Percentiles rank a stretch among this genome's conserved stretches.
Evolutionary conservation across 2,888 invertebrate genomes (phyloP).

Genomic region (Leptinotarsa peninsularis): DNA sequence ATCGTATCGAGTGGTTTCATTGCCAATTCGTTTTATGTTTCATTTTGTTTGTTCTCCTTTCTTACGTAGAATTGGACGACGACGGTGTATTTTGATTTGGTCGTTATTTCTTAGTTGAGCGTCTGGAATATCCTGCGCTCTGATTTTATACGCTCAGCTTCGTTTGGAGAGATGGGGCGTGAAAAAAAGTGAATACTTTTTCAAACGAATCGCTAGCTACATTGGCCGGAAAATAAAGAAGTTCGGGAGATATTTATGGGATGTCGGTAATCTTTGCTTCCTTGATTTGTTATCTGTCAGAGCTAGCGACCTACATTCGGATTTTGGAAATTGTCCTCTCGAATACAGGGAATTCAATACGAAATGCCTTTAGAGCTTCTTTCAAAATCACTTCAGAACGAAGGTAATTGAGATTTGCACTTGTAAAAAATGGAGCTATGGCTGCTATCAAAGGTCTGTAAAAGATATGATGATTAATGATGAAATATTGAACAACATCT

Average conservation of each 20-base stretch:
- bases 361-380: no score
- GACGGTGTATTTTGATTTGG: constrained; percentile 27
- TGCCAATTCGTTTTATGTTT: constrained; percentile 22
- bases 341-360: neutral
- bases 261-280: neutral
- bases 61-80: constrained; percentile 15
- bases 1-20: constrained; percentile 24
- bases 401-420: no score
- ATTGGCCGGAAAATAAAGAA: constrained; percentile 4
- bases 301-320: neutral
- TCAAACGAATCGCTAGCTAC: constrained; percentile 2
- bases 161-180: constrained; percentile 19
- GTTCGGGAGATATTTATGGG: neutral
- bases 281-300: neutral
- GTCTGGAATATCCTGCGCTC: constrained; percentile 23
- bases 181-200: constrained; percentile 22
- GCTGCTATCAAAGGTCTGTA: no score
- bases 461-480: no score
- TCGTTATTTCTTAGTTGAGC: constrained; percentile 25
- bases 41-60: constrained; percentile 26
- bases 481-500: no score
- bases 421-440: no score
- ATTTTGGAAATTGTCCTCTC: neutral
- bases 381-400: neutral
- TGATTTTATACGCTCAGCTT: constrained; percentile 16